Conservation (phyloP, 1,140 invertebrate genomes). For the Panonychus citri region DNA sequence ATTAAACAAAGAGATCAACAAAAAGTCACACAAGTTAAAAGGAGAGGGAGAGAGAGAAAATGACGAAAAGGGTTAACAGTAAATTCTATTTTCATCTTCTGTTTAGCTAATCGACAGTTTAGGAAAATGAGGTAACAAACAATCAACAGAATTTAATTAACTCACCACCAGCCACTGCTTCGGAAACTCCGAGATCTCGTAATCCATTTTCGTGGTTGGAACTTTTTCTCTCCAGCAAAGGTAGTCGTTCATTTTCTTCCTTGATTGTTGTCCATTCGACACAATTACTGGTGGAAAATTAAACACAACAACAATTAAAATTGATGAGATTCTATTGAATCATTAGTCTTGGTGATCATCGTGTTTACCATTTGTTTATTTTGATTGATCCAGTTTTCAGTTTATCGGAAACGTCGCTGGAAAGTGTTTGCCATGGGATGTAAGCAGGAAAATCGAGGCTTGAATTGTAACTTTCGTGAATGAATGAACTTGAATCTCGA, state of each 20-base stretch:
- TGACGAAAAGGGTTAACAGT: no score
- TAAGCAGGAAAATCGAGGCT: conserved; percentile 16
- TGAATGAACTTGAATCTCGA: conserved; percentile 7
- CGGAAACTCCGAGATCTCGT: neutral
- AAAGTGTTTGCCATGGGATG: conserved; percentile 16
- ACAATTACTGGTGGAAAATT: conserved; percentile 7
- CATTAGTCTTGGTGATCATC: neutral
- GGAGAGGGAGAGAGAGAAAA: no score
- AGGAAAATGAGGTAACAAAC: no score
- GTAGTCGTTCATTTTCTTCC: conserved; percentile 12
- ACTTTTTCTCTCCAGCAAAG: conserved; percentile 8
- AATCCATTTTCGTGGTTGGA: neutral
- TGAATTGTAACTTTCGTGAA: conserved; percentile 14
- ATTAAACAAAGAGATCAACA: no score
- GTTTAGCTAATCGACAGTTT: no score
- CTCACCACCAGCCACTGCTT: neutral
- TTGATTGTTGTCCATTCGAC: conserved; percentile 14
- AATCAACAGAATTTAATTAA: neutral
- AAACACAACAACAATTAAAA: neutral
- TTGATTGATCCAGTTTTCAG: conserved; percentile 14
- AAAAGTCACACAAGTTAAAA: no score
- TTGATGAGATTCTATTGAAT: neutral
- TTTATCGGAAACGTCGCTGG: conserved; percentile 13
- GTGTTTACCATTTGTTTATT: conserved; percentile 13
- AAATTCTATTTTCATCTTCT: no score